A percentile compares a stretch with the other conserved stretches of the same genome.
Evolutionary conservation across 1,140 invertebrate species (phyloP).

Genomic region (Uloborus diversus): DNA sequence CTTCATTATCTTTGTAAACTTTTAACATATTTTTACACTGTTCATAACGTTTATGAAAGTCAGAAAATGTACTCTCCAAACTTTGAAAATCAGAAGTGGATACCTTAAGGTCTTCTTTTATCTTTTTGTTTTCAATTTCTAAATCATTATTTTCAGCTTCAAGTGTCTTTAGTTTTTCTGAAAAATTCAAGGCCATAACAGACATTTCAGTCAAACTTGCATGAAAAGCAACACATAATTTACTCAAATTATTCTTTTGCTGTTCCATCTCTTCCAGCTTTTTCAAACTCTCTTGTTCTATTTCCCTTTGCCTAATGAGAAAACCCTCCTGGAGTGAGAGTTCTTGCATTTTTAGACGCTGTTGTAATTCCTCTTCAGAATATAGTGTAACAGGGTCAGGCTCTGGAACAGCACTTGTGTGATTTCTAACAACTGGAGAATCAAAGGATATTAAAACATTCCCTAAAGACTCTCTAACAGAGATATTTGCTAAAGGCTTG

Average conservation of each 20-base stretch:
- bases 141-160: not conserved
- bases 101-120: slow-evolving; percentile 26
- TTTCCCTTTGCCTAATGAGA: slow-evolving; percentile 28
- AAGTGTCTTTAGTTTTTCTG: not conserved
- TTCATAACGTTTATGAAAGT: slow-evolving; percentile 47
- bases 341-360: slow-evolving; percentile 33
- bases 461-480: slow-evolving; percentile 1
- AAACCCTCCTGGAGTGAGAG: slow-evolving; percentile 1
- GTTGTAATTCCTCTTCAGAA: slow-evolving; percentile 30
- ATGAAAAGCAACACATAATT: not conserved
- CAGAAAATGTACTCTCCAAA: slow-evolving; percentile 35
- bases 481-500: not conserved
- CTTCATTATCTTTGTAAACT: slow-evolving; percentile 68
- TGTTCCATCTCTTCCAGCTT: not conserved
- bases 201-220: not conserved
- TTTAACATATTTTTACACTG: slow-evolving; percentile 47
- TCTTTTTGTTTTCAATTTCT: slow-evolving; percentile 30
- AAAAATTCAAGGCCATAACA: not conserved
- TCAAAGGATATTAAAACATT: slow-evolving; percentile 40
- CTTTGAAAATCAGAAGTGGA: slow-evolving; percentile 32
- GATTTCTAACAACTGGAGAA: not conserved
- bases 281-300: slow-evolving; percentile 11
- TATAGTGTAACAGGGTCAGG: not conserved
- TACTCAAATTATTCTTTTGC: not conserved
- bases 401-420: not conserved